phyloP scores from a whole-genome alignment of 2,797 vertebrate genomes.

The Catostomus latipinnis region DNA sequence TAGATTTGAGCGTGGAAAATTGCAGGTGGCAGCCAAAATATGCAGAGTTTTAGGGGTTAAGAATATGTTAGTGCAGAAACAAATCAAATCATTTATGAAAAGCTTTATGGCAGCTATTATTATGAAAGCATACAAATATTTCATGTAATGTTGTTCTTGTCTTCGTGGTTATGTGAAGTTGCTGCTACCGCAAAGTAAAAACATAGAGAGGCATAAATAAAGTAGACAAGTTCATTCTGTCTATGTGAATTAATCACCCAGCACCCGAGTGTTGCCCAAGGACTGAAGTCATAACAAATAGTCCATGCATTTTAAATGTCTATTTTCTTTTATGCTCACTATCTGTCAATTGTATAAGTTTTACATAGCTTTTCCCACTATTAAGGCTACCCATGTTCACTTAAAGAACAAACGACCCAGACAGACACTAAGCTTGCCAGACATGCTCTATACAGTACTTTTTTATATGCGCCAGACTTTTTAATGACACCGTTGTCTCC shows the following conservation, averaged over 20 bases:
- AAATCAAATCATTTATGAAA: not conserved
- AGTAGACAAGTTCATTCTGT: conserved; percentile 30
- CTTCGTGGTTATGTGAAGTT: not conserved
- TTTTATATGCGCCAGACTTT: conserved; percentile 57
- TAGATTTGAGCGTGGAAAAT: too few species aligned
- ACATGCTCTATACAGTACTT: conserved; percentile 51
- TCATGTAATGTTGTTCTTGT: not conserved
- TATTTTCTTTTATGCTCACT: conserved; percentile 28
- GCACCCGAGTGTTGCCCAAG: not conserved
- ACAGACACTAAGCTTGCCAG: conserved; percentile 63
- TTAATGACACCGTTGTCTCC: conserved; percentile 58
- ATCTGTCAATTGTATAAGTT: conserved; percentile 33
- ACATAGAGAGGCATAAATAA: conserved; percentile 12
- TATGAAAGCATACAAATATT: not conserved
- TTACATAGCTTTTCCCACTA: conserved; percentile 40
- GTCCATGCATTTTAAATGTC: not conserved
- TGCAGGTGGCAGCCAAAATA: too few species aligned
- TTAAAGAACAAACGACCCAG: conserved; percentile 64
- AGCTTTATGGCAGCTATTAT: not conserved
- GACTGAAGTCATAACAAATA: conserved; percentile 33
- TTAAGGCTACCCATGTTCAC: conserved; percentile 30
- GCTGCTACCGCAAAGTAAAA: not conserved
- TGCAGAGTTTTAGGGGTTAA: too few species aligned
- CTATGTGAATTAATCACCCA: conserved; percentile 5
- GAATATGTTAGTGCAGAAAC: not conserved